Evolutionary conservation across 1,140 invertebrate genomes (phyloP).

Genomic region (Diachasmimorpha longicaudata): DNA sequence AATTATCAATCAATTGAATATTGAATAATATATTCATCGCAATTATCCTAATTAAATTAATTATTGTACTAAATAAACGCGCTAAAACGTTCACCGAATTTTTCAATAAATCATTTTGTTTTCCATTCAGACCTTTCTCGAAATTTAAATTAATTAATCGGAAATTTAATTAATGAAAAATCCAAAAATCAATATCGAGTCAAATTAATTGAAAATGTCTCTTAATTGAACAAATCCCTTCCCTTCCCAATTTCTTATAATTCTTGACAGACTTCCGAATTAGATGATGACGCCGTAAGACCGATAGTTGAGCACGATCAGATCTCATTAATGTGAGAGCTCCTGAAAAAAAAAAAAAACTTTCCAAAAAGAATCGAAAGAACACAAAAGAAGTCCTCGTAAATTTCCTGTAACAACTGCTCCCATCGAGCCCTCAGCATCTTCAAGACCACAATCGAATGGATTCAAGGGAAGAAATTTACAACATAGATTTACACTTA

Average conservation of each 20-base stretch:
- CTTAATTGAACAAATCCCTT: neutral
- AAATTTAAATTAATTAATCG: no score
- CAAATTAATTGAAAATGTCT: neutral
- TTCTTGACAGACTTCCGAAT: neutral
- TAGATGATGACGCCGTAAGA: neutral
- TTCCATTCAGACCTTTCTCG: no score
- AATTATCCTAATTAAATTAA: no score
- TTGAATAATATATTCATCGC: no score
- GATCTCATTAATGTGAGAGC: constrained; percentile 39
- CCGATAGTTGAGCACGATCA: constrained; percentile 29
- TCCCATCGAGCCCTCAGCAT: constrained; percentile 10
- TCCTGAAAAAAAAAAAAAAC: neutral
- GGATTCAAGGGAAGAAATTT: constrained; percentile 31
- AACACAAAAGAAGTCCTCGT: constrained; percentile 22
- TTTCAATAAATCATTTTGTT: no score
- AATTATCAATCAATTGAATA: no score
- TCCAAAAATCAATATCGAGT: no score
- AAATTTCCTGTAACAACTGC: constrained; percentile 48
- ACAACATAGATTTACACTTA: constrained; percentile 50
- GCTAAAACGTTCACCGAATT: no score
- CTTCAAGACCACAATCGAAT: constrained; percentile 13
- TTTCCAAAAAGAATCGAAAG: neutral
- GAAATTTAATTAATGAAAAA: no score
- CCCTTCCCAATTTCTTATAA: neutral
- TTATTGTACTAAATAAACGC: no score